These are phyloP conservation scores for Sisyra terminalis DNA, from an alignment of 2,888 invertebrate genomes.

Conservation along the genomic window DNA sequence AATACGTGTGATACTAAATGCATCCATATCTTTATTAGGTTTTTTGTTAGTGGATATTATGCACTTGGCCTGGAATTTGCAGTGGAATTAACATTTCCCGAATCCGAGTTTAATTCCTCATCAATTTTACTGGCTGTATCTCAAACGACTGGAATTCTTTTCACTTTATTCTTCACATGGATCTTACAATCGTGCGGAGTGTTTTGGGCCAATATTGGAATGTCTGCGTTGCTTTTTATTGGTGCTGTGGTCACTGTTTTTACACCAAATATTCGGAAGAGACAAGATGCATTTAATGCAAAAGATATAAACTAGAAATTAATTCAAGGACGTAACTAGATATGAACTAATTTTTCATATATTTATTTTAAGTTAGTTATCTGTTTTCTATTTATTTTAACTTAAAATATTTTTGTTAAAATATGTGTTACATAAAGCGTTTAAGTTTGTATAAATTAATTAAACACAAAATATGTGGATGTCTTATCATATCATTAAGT, in stretches of 20 bases:
- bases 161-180: slow-evolving; percentile 11
- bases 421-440: too few relatives aligned
- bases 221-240: slow-evolving; percentile 9
- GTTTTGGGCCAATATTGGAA: slow-evolving; percentile 12
- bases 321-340: too few relatives aligned
- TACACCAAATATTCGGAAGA: slow-evolving; percentile 11
- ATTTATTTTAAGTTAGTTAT: too few relatives aligned
- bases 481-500: too few relatives aligned
- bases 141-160: slow-evolving; percentile 16
- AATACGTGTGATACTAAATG: too few relatives aligned
- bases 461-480: too few relatives aligned
- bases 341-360: too few relatives aligned
- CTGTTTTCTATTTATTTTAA: too few relatives aligned
- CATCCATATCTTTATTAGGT: slow-evolving; percentile 11
- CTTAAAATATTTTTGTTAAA: too few relatives aligned
- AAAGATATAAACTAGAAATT: too few relatives aligned
- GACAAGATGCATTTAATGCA: slow-evolving; percentile 11
- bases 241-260: slow-evolving; percentile 11
- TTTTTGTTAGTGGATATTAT: slow-evolving; percentile 18
- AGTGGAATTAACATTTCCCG: slow-evolving; percentile 18
- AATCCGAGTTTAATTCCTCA: slow-evolving; percentile 18
- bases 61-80: slow-evolving; percentile 19
- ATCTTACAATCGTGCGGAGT: slow-evolving; percentile 6
- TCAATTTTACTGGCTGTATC: slow-evolving; percentile 17
- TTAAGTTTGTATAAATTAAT: too few relatives aligned